Conservation (phyloP, 2,888 invertebrate species). For the Pomacea canaliculata region DNA sequence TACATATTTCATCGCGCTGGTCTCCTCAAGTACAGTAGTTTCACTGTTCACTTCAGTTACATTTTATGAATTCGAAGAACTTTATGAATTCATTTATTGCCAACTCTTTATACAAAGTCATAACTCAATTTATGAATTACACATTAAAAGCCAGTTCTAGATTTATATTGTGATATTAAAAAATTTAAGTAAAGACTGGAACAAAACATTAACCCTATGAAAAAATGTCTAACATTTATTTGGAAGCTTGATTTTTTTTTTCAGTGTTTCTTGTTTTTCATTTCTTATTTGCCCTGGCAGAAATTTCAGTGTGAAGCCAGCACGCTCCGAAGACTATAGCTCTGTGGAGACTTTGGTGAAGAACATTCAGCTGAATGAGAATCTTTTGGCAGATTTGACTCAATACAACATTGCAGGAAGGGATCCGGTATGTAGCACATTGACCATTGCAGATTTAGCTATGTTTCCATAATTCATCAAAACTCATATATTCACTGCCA, state of each 20-base stretch:
- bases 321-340: conserved; percentile 48
- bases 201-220: too few species aligned
- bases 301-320: conserved; percentile 61
- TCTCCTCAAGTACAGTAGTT: conserved; percentile 56
- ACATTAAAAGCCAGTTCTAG: background rate
- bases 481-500: too few species aligned
- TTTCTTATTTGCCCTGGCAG: conserved; percentile 35
- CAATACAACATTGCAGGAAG: conserved; percentile 62
- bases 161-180: too few species aligned
- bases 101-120: background rate
- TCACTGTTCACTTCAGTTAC: background rate
- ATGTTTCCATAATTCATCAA: too few species aligned
- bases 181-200: too few species aligned
- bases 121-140: background rate
- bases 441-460: background rate
- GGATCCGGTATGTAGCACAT: conserved; percentile 51
- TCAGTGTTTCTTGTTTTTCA: too few species aligned
- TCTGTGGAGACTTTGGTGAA: conserved; percentile 60
- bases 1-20: conserved; percentile 69
- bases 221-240: too few species aligned
- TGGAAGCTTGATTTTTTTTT: too few species aligned
- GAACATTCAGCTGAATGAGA: conserved; percentile 57
- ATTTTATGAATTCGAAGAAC: background rate
- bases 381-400: conserved; percentile 60
- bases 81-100: too few species aligned